phyloP scores from a whole-genome alignment of 2,888 invertebrate genomes.

The Linyphia triangularis region DNA sequence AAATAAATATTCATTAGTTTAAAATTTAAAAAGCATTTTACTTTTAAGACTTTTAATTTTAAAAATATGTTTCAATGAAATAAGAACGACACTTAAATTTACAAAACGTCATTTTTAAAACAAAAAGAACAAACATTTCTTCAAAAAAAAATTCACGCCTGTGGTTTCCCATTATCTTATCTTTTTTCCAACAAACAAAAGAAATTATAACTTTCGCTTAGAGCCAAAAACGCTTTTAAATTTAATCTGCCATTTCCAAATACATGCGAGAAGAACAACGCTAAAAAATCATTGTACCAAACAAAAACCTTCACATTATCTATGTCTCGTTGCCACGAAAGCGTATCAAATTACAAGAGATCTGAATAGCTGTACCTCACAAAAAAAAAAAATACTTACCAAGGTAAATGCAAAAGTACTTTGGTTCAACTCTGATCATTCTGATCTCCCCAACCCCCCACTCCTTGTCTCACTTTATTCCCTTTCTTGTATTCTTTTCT shows the following conservation, averaged over 20 bases:
- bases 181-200: background rate
- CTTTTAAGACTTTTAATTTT: too few species aligned
- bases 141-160: background rate
- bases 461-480: too few species aligned
- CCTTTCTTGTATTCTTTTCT: background rate
- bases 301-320: background rate
- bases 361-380: background rate
- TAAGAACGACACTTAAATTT: too few species aligned
- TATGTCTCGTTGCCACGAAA: background rate
- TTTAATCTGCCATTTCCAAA: slow-evolving; percentile 3
- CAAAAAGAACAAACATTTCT: too few species aligned
- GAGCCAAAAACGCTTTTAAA: background rate
- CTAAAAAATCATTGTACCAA: background rate
- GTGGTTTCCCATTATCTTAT: background rate
- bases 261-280: background rate
- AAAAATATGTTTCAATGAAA: too few species aligned
- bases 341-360: slow-evolving; percentile 35
- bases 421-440: background rate
- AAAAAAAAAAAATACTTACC: background rate
- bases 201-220: background rate
- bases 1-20: too few species aligned
- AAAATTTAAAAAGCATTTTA: too few species aligned
- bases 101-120: too few species aligned
- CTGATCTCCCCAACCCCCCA: too few species aligned
- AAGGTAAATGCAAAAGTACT: slow-evolving; percentile 7